Evolutionary conservation across 1,140 invertebrate genomes (phyloP), one percentile per base, ranked within the genome.

Genomic region (Aphidius gifuensis): DNA sequence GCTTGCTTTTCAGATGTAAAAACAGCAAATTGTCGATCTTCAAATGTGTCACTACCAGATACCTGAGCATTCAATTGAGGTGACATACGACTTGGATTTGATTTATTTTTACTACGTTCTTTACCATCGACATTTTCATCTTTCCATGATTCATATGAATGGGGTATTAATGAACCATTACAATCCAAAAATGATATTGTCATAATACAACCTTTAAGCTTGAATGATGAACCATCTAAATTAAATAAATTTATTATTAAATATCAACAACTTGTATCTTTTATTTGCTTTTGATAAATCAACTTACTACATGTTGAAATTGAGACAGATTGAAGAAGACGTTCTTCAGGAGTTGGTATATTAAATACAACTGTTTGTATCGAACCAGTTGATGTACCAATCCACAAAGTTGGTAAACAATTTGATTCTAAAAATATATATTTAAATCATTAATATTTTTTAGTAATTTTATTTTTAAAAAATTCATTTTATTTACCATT

Each of bases 131-230:
- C 79, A 70, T 87, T 88, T 71, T 92, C 92, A 74, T 94, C 92
- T 80, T 85, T 91, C 93, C 92, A 96, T 69, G 89, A 85, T 80
- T 95, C 93, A 78, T 85, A 93, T 43, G 88, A 89, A 74, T 89
- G 90, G 61, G 91, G 90, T 72, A 95, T 90, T 63, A 94, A 83
- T 72, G 90, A 87, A 74, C 93, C 93, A 77, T 91, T 94, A 76
- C 91, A 94, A 80, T 99, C 96, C 75, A 99, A 83, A 84, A 98
- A 98, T 56, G 92, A 93, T 87, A 98, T 93, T 59, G 90, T 89
- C 69, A 97, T 81, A 75, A 98, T 95, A 74, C 91, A 88, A 68
- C 95, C 95, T 83, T 96, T 97, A 78, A 98, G 83, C 79, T 95
- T 89, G 84, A 97, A 97, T 75, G 97, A 90, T 68, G 94, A 93